Evolutionary conservation across 2,888 invertebrate genomes (phyloP).

Genomic region (Lottia gigantea): DNA sequence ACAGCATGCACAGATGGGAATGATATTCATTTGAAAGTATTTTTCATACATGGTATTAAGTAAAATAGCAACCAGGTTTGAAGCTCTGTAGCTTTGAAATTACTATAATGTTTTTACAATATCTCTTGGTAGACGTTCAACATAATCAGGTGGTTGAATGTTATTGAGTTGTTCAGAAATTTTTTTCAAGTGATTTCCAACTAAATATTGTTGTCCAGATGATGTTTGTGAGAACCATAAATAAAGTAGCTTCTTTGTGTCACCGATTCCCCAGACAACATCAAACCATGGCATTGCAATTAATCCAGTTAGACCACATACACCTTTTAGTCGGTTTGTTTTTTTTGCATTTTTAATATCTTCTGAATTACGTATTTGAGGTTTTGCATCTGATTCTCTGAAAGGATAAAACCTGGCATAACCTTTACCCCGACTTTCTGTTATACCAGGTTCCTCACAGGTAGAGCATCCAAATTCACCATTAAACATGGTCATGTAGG

Average conservation of each 20-base stretch:
- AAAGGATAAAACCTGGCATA: too few relatives aligned
- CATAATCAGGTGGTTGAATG: constrained; percentile 6
- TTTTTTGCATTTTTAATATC: too few relatives aligned
- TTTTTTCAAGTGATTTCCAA: neutral
- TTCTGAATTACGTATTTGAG: too few relatives aligned
- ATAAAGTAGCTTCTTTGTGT: constrained; percentile 1
- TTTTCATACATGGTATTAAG: neutral
- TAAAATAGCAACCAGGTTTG: constrained; percentile 24
- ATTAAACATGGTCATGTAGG: too few relatives aligned
- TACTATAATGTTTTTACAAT: constrained; percentile 16
- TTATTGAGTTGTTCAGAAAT: constrained; percentile 6
- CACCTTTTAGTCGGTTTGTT: too few relatives aligned
- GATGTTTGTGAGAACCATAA: constrained; percentile 7
- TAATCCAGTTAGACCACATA: too few relatives aligned
- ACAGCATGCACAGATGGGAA: neutral
- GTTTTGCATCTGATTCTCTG: too few relatives aligned
- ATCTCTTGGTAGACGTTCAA: constrained; percentile 16
- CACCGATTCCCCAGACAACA: constrained; percentile 1
- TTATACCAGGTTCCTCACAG: too few relatives aligned
- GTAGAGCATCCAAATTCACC: constrained; percentile 18
- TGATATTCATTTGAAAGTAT: neutral
- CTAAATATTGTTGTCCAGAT: neutral
- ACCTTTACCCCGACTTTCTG: too few relatives aligned
- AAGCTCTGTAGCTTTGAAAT: constrained; percentile 25
- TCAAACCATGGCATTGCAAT: neutral